phyloP scores from a whole-genome alignment of 2,888 invertebrate genomes.

The Imbricaverruca yamaguchii region DNA sequence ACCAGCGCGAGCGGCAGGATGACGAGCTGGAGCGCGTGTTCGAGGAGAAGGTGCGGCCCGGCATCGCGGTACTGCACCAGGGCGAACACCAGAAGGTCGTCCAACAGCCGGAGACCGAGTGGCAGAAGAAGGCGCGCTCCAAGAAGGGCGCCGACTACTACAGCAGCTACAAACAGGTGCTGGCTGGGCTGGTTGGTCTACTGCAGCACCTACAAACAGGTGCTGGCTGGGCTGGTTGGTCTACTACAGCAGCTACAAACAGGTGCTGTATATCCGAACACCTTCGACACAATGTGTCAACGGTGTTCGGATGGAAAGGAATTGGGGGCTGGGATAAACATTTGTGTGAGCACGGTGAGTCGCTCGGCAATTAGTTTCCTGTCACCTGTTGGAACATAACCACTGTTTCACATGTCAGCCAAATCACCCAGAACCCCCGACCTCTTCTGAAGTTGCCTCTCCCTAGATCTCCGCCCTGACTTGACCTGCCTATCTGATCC shows the following conservation, averaged over 20 bases:
- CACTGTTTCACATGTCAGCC: too few relatives aligned
- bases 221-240: conserved; percentile 29
- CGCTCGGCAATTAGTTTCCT: too few relatives aligned
- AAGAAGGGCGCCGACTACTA: conserved; percentile 75
- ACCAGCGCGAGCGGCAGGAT: conserved; percentile 71
- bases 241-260: conserved; percentile 72
- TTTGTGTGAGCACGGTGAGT: too few relatives aligned
- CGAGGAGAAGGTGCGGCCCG: conserved; percentile 60
- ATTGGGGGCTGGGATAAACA: too few relatives aligned
- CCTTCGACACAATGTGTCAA: too few relatives aligned
- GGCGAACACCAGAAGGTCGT: conserved; percentile 47
- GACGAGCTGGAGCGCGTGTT: conserved; percentile 80
- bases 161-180: conserved; percentile 61
- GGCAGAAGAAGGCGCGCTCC: conserved; percentile 72
- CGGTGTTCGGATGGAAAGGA: too few relatives aligned
- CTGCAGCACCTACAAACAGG: conserved; percentile 67
- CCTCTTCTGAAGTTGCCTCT: too few relatives aligned
- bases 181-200: conserved; percentile 42
- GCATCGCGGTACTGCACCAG: conserved; percentile 40
- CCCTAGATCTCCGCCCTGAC: too few relatives aligned
- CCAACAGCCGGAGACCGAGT: conserved; percentile 69
- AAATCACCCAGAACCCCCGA: too few relatives aligned
- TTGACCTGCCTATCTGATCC: too few relatives aligned
- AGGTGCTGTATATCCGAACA: conserved; percentile 42
- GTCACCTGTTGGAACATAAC: too few relatives aligned